Evolutionary conservation across 2,888 invertebrate species (phyloP), one percentile per base, ranked within the genome.

Genomic region (Pristionchus maxplancki): DNA sequence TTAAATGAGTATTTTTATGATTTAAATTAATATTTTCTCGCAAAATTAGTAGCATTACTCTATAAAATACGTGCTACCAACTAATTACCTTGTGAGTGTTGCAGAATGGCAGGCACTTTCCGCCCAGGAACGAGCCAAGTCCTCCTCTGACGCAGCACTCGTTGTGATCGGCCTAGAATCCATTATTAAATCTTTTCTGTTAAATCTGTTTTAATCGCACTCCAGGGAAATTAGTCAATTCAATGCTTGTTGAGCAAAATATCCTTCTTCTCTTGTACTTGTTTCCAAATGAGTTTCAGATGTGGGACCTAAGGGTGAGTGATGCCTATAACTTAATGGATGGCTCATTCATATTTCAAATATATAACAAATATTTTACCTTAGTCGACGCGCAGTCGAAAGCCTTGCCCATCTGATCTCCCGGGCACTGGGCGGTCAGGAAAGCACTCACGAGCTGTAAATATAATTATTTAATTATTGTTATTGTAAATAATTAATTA

Each of bases 51-150:
- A n/a, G n/a, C n/a, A n/a, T n/a, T n/a, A n/a, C n/a, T n/a, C n/a
- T n/a, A n/a, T n/a, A n/a, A n/a, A n/a, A n/a, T n/a, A n/a, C n/a
- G n/a, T n/a, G n/a, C n/a, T n/a, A n/a, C n/a, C n/a, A n/a, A n/a
- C n/a, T 28, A 28, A 28, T 15, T n/a, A 71, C 71, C 44, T 91
- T 83, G 90, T 94, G 93, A 1, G 94, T 94, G 44, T 91, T 89
- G 86, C 94, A 94, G 90, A 94, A 94, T 28, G 93, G 92, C 90
- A 94, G 92, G 87, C 94, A 94, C 81, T 93, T 92, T 20, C 94
- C 94, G 50, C 92, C 92, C 81, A 91, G 90, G 89, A 93, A 91
- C 31, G 90, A 84, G 28, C 89, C 89, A 20, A 94, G 87, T 37
- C 93, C 93, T 48, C 90, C 91, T 15, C 92, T 85, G 81, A 90